Base-by-base conservation (phyloP, 2,797 vertebrate genomes). In the Craterocephalus amniculus region DNA sequence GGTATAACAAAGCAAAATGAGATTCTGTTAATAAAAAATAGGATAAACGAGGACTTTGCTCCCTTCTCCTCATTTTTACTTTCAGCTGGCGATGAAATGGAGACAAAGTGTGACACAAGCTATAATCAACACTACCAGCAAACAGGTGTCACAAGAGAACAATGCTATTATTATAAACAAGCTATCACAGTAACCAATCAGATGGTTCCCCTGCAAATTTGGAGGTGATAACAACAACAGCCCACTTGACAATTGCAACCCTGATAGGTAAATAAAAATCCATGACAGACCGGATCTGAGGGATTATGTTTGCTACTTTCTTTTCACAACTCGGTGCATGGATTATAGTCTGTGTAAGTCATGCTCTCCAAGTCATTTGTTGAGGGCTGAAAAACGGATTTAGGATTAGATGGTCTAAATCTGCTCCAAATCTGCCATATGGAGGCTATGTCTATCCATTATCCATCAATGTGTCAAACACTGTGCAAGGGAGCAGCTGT, bases 381-480 rank as follows among this genome's bases (percentile, higher is more conserved):
- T 69, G 61, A 74, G 48, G 29, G 61, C 71, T 78, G 58, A 75
- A 77, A 76, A 55, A 74, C 74, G 62, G 82, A 84, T 86, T 88
- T 83, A 43, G 84, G 81, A 89, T 90, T 84, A 88, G 75, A 76
- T 72, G 64, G 56, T 74, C 52, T 79, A 80, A 86, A 84, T 78
- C 80, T 76, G 79, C 63, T 76, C 72, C 10, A 43, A 79, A 85
- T 86, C 83, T 78, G 63, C 87, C 86, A 87, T 88, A 87, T 78
- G 88, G 89, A 86, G 83, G 74, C 77, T 85, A 56, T 79, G 86
- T 86, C 80, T 76, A 81, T 89, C 85, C 74, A 88, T 90, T 90
- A 93, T 90, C 88, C 88, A 89, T 92, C 92, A 90, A 88, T 74
- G 71, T 91, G 89, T 92, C 91, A 89, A 81, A 80, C 59, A 62